Evolutionary conservation across 2,888 invertebrate genomes (phyloP), one percentile per base, ranked within the genome.

Genomic region (Periphyllus acericola): DNA sequence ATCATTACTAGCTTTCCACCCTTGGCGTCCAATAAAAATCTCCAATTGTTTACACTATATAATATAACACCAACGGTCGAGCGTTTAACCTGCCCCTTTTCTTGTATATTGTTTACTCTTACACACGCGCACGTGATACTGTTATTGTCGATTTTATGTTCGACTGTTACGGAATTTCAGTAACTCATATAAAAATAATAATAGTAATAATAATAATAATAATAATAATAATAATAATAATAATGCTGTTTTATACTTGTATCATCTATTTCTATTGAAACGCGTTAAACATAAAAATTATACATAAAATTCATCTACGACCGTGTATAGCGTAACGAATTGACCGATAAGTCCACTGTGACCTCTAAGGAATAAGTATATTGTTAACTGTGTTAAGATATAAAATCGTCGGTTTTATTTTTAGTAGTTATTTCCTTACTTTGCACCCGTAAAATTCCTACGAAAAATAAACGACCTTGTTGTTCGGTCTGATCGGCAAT

Each of bases 311-410:
- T 80, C 80, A 66, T 80, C 60, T 60, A 29, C 25, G 34, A 79
- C 34, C 36, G 72, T 34, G 55, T 55, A 46, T n/a, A 78, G 79
- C 55, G 34, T 52, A 55, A 34, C 79, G 32, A 80, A 80, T 80
- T 80, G 60, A 80, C 34, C 60, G 80, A 80, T 80, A 80, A 80
- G 80, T 80, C 80, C 32, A 66, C 80, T 17, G n/a, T 80, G 80
- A 66, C 80, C 80, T 80, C 80, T 66, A 80, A 80, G 36, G 36
- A 60, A n/a, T 5, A 25, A 25, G 60, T 60, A 40, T 79, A 80
- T 60, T 36, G 34, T 80, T 80, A 60, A 66, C 34, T 36, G 36
- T 66, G 80, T 36, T 80, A 66, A n/a, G 60, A 66, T 60, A 66
- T 34, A 60, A 55, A 80, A 32, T 60, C 21, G 17, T 60, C 21